These are phyloP conservation scores for Hassar affinis DNA, from an alignment of 2,113 vertebrate genomes.

Conservation along the genomic window DNA sequence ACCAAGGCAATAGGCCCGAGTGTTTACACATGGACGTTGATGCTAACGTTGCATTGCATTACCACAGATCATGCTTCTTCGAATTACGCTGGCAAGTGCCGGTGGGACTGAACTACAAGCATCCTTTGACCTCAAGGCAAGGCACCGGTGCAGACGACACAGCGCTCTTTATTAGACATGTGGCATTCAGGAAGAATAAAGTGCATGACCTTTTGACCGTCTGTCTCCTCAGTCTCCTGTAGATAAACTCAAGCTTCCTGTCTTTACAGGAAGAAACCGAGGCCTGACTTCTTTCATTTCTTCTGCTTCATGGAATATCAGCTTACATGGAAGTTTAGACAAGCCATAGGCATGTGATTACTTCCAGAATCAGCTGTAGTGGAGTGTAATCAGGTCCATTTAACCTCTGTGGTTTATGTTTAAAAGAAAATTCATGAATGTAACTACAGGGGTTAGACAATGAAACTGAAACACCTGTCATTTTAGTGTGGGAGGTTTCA, in stretches of 20 bases:
- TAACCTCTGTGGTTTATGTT: background rate
- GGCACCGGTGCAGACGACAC: background rate
- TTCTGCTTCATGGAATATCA: background rate
- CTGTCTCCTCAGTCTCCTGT: background rate
- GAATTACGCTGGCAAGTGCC: conserved; percentile 5
- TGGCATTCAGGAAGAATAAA: background rate
- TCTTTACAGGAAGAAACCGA: background rate
- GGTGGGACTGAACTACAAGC: conserved; percentile 5
- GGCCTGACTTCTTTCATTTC: background rate
- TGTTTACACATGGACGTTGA: conserved; percentile 19
- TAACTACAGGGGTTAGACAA: too few relatives aligned
- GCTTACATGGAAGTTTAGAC: background rate
- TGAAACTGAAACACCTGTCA: too few relatives aligned
- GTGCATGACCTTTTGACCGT: background rate
- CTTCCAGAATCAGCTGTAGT: background rate
- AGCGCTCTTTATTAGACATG: background rate
- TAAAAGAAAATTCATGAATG: background rate
- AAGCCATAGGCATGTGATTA: background rate
- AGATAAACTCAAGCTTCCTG: background rate
- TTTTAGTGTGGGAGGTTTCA: too few relatives aligned
- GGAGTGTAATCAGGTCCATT: background rate
- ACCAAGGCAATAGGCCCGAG: background rate
- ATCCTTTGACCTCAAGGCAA: conserved; percentile 26
- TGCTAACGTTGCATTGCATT: background rate
- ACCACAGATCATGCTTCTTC: conserved; percentile 4